Evolutionary conservation across 2,113 vertebrate genomes (phyloP).

Genomic region (Leptobrachium leishanense): DNA sequence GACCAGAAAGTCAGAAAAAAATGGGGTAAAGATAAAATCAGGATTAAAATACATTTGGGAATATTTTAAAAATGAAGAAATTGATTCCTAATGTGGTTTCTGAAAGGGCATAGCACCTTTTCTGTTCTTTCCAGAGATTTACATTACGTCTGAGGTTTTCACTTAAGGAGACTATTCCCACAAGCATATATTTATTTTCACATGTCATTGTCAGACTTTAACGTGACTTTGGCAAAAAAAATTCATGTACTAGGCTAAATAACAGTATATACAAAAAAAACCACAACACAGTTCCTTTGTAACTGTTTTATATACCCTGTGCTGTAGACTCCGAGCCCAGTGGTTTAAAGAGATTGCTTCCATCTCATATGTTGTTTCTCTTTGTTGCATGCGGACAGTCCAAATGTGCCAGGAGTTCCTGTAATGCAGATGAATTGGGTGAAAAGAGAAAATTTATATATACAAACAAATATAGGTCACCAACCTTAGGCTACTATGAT

Average conservation of each 20-base stretch:
- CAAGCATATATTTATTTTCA: too few species aligned
- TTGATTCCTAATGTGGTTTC: neutral
- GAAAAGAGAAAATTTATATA: neutral
- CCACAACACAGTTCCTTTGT: neutral
- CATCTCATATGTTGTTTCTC: constrained; percentile 47
- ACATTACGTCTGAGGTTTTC: too few species aligned
- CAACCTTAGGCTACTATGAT: constrained; percentile 66
- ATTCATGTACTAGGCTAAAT: neutral
- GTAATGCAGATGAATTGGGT: constrained; percentile 40
- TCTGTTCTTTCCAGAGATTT: too few species aligned
- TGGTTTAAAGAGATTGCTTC: constrained; percentile 66
- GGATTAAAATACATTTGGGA: too few species aligned
- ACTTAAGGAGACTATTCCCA: too few species aligned
- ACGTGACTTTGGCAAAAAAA: neutral
- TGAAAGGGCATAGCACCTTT: neutral
- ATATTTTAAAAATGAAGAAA: neutral
- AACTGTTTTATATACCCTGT: constrained; percentile 63
- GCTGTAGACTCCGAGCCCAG: constrained; percentile 65
- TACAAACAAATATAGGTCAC: constrained; percentile 42
- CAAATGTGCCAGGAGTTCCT: constrained; percentile 79
- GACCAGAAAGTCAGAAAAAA: neutral
- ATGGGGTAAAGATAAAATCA: neutral
- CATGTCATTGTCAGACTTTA: too few species aligned
- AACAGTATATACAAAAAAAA: neutral
- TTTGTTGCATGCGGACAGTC: constrained; percentile 61